Percentiles rank a stretch among this genome's conserved stretches.
Conservation (phyloP, 2,888 invertebrate species). For the Agrotis clavis region DNA sequence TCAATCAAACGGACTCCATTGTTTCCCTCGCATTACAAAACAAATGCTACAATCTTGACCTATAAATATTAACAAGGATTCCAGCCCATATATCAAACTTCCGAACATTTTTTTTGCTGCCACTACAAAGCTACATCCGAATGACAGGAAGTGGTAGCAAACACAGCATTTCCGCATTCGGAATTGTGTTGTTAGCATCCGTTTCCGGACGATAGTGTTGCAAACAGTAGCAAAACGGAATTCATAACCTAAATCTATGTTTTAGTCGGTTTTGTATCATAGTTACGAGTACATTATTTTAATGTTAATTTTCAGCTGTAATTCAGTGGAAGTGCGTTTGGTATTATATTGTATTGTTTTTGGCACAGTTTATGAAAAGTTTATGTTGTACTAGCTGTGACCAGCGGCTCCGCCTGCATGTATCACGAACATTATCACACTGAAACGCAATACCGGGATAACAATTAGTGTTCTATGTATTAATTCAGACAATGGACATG, state of each 20-base stretch:
- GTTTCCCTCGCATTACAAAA: slow-evolving; percentile 16
- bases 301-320: slow-evolving; percentile 52
- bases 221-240: slow-evolving; percentile 51
- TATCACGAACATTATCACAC: too few relatives aligned
- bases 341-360: slow-evolving; percentile 8
- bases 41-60: slow-evolving; percentile 29
- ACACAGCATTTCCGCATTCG: slow-evolving; percentile 69
- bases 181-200: slow-evolving; percentile 69
- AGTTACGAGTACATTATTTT: slow-evolving; percentile 54
- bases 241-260: slow-evolving; percentile 60
- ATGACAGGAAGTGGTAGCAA: slow-evolving; percentile 70
- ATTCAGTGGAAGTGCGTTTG: slow-evolving; percentile 35
- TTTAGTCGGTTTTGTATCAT: slow-evolving; percentile 53
- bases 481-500: too few relatives aligned
- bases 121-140: slow-evolving; percentile 63
- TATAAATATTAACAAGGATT: slow-evolving; percentile 53
- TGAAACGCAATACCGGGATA: too few relatives aligned
- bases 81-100: slow-evolving; percentile 53
- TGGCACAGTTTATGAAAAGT: neutral
- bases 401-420: too few relatives aligned
- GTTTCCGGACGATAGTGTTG: slow-evolving; percentile 67
- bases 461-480: too few relatives aligned
- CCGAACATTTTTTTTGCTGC: slow-evolving; percentile 55
- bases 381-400: neutral
- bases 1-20: slow-evolving; percentile 12